Base-by-base conservation (phyloP, 2,113 vertebrate genomes). In the Dromaius novaehollandiae region DNA sequence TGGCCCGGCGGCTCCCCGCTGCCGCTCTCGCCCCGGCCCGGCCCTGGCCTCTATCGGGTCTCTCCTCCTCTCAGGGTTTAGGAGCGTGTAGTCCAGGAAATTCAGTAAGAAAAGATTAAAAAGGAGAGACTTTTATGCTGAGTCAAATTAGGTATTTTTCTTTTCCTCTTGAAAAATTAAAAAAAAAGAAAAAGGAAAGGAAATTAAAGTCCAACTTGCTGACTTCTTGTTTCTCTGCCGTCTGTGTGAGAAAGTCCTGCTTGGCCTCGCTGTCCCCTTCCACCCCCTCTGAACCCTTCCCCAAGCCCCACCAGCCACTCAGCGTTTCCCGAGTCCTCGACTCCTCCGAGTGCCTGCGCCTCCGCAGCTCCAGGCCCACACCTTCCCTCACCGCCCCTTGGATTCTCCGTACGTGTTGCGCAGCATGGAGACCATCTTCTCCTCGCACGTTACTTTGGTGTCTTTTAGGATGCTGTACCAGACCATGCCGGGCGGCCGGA, bases 401-500 rank as follows among this genome's bases (percentile, higher is more conserved):
- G 99, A 99, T 90, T 99, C 99, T 94, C 99, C 99, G 17, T 99
- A 99, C 61, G 98, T 99, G 98, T 99, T 99, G 76, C 99, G 98
- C 97, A 99, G 98, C 96, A 99, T 98, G 78, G 99, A 99, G 94
- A 99, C 98, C 97, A 99, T 99, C 97, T 99, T 99, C 97, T 99
- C 99, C 96, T 99, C 98, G 11, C 99, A 99, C 8, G 98, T 98
- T 38, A 99, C 98, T 95, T 98, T 99, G 91, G 98, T 99, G 97
- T 99, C 99, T 61, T 99, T 99, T 82, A 99, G 98, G 88, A 99
- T 98, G 97, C 98, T 98, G 80, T 99, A 99, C 99, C 99, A 99
- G 84, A 98, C 98, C 96, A 98, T 97, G 55, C 98, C 98, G 1
- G 98, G 97, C 0, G 98, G 98, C 79, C 99, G 98, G 3, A 97